These are phyloP conservation scores for Thereva nobilitata DNA, from an alignment of 2,888 invertebrate species.

Conservation along the genomic window DNA sequence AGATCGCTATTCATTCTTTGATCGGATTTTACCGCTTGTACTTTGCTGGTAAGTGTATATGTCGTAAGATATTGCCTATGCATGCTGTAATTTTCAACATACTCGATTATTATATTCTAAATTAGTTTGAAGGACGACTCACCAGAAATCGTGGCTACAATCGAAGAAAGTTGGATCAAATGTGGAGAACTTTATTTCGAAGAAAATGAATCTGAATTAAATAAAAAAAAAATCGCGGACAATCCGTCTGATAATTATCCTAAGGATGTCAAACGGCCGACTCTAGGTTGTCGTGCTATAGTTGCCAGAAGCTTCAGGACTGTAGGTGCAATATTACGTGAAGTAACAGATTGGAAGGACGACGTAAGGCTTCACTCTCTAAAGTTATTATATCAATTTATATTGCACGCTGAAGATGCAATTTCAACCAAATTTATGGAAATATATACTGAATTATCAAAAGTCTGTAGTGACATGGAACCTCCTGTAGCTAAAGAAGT, in stretches of 20 bases:
- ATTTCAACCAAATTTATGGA: slow-evolving; percentile 56
- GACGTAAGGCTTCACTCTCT: slow-evolving; percentile 56
- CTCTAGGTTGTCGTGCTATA: slow-evolving; percentile 81
- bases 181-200: slow-evolving; percentile 78
- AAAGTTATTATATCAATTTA: slow-evolving; percentile 55
- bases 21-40: slow-evolving; percentile 80
- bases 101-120: slow-evolving; percentile 8
- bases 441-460: slow-evolving; percentile 52
- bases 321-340: slow-evolving; percentile 51
- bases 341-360: slow-evolving; percentile 57
- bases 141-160: slow-evolving; percentile 68
- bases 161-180: slow-evolving; percentile 69
- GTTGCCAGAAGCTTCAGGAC: slow-evolving; percentile 68
- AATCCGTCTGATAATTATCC: slow-evolving; percentile 76
- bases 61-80: too few species aligned
- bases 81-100: background rate
- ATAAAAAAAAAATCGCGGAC: slow-evolving; percentile 79
- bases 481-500: slow-evolving; percentile 47
- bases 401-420: slow-evolving; percentile 54
- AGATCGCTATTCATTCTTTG: slow-evolving; percentile 89
- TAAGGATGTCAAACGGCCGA: slow-evolving; percentile 71
- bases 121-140: slow-evolving; percentile 78
- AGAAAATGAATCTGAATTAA: slow-evolving; percentile 87
- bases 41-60: slow-evolving; percentile 71
- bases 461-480: slow-evolving; percentile 52